Percentiles rank a stretch among this genome's conserved stretches.
Conservation (phyloP, 2,888 invertebrate species). For the Phalera bucephala region DNA sequence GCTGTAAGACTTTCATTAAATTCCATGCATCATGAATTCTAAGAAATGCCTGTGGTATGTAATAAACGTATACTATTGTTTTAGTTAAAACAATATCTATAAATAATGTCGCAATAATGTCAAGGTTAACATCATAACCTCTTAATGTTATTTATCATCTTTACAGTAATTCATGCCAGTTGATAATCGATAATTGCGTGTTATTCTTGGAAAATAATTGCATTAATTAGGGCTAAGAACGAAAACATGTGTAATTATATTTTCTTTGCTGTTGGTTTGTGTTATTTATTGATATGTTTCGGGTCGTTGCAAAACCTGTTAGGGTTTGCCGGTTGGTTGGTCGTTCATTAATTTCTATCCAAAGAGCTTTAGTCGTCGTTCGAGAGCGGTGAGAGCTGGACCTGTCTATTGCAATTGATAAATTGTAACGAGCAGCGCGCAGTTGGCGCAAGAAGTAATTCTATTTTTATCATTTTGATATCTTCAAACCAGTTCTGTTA, state of each 20-base stretch:
- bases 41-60: too few species aligned
- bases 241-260: not conserved
- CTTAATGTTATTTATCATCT: not conserved
- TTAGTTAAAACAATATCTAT: too few species aligned
- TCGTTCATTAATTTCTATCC: slow-evolving; percentile 1
- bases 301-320: slow-evolving; percentile 4
- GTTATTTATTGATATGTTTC: too few species aligned
- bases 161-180: not conserved
- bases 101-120: slow-evolving; percentile 1
- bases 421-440: slow-evolving; percentile 1
- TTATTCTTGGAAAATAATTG: not conserved
- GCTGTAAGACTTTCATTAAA: too few species aligned
- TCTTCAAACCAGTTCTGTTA: too few species aligned
- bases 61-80: too few species aligned
- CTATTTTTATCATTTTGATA: not conserved
- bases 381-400: slow-evolving; percentile 9
- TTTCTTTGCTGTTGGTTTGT: slow-evolving; percentile 3
- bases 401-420: slow-evolving; percentile 6
- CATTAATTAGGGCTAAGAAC: too few species aligned
- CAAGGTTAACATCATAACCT: slow-evolving; percentile 26
- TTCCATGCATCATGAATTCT: too few species aligned
- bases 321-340: not conserved
- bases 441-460: slow-evolving; percentile 3
- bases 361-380: slow-evolving; percentile 18
- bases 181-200: not conserved